Conservation (phyloP, 2,888 invertebrate species). For the Cephus sareptanus region DNA sequence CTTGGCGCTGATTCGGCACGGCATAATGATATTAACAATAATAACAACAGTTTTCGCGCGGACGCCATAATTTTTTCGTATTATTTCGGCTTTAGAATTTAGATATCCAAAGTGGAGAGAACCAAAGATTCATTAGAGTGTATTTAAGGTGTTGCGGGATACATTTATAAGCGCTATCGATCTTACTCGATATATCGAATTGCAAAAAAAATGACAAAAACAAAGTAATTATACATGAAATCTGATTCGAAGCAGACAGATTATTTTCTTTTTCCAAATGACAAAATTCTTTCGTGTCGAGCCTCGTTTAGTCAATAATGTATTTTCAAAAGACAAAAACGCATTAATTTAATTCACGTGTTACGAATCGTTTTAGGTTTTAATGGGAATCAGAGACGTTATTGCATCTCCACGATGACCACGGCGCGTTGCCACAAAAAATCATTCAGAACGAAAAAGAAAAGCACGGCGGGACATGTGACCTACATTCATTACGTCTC, state of each 20-base stretch:
- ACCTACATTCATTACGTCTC: not conserved
- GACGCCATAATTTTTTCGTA: not conserved
- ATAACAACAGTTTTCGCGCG: not conserved
- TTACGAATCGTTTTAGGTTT: not conserved
- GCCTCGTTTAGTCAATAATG: not conserved
- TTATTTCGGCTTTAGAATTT: not conserved
- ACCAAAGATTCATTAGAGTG: not conserved
- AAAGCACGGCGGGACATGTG: not conserved
- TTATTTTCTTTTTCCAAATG: not conserved
- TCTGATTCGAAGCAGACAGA: not conserved
- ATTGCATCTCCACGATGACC: not conserved
- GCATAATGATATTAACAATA: not conserved
- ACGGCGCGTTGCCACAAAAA: not conserved
- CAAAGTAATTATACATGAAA: not conserved
- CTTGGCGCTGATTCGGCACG: not conserved
- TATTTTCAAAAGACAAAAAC: not conserved
- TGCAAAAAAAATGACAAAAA: not conserved
- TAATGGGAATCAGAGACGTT: not conserved
- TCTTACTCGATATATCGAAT: not conserved
- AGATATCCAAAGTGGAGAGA: not conserved
- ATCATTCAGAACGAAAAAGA: not conserved
- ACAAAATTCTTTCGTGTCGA: not conserved
- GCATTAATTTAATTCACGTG: not conserved
- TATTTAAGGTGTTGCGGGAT: not conserved
- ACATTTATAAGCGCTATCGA: not conserved